Evolutionary conservation across 2,888 invertebrate genomes (phyloP).

Genomic region (Campopleginae sp.): DNA sequence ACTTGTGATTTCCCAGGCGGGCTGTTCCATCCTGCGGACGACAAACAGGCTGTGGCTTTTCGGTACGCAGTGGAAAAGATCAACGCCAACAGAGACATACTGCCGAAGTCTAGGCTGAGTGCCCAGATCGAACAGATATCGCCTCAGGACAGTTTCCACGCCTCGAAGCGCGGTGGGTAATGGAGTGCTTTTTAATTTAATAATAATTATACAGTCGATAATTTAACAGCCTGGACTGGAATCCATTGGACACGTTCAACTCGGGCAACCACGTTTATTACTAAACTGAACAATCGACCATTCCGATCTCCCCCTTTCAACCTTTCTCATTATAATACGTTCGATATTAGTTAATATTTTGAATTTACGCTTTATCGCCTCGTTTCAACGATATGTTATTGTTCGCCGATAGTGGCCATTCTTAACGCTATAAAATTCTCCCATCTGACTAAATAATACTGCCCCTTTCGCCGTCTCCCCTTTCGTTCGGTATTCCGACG

Average conservation of each 20-base stretch:
- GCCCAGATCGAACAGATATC: constrained; percentile 96
- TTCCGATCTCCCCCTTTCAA: background rate
- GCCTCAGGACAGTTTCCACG: constrained; percentile 96
- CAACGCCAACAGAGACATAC: constrained; percentile 92
- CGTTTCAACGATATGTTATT: constrained; percentile 19
- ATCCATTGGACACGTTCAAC: background rate
- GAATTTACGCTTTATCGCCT: constrained; percentile 6
- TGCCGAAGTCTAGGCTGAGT: constrained; percentile 93
- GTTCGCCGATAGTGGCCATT: constrained; percentile 25
- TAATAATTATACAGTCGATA: background rate
- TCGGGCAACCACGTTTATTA: background rate
- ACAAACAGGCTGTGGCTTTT: constrained; percentile 95
- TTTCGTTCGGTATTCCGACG: background rate
- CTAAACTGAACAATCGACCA: background rate
- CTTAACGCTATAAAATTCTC: background rate
- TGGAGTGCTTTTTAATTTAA: background rate
- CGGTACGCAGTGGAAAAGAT: constrained; percentile 96
- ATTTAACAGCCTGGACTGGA: background rate
- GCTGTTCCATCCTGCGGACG: constrained; percentile 94
- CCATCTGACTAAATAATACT: background rate
- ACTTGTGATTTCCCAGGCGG: constrained; percentile 88
- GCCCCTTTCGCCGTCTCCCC: background rate
- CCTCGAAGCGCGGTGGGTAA: constrained; percentile 95
- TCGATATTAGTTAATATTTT: constrained; percentile 3
- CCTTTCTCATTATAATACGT: background rate